Conservation (phyloP, 2,113 vertebrate genomes). For the Callionymus lyra region DNA sequence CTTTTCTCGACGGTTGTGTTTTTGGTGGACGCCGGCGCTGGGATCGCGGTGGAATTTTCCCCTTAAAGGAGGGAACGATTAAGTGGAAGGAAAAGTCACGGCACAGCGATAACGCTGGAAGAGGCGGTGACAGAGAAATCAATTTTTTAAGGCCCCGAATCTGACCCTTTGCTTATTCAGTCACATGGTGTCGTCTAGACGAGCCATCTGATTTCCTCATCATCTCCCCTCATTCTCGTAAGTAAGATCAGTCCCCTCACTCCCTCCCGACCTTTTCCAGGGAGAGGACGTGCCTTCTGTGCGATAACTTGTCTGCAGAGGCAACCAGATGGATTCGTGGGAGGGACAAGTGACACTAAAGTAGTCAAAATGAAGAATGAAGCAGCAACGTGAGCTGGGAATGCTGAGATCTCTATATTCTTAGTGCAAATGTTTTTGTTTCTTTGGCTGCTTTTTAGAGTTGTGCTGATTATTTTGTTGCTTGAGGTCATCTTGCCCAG, state of each 20-base stretch:
- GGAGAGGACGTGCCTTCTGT: too few species aligned
- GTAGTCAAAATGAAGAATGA: constrained; percentile 8
- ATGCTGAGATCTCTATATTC: background rate
- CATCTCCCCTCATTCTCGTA: constrained; percentile 37
- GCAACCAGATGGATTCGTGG: constrained; percentile 4
- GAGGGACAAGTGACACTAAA: constrained; percentile 1
- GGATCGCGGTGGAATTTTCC: constrained; percentile 10
- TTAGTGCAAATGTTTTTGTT: too few species aligned
- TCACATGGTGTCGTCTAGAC: constrained; percentile 50
- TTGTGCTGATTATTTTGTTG: too few species aligned
- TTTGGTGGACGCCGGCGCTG: constrained; percentile 1
- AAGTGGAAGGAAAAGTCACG: background rate
- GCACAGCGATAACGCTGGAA: too few species aligned
- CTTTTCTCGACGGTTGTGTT: too few species aligned
- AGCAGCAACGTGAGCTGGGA: constrained; percentile 4
- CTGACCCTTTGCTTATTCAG: constrained; percentile 34
- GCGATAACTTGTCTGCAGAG: constrained; percentile 6
- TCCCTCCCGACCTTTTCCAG: background rate
- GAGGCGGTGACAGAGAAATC: background rate
- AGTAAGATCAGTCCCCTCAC: constrained; percentile 23
- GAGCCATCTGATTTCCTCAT: constrained; percentile 67
- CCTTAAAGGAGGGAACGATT: background rate
- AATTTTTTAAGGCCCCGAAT: constrained; percentile 5
- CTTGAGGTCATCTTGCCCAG: too few species aligned
- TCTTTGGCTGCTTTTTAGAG: too few species aligned